A percentile compares a stretch with the other conserved stretches of the same genome.
Conservation (phyloP, 2,113 vertebrate species). For the Pholis gunnellus region DNA sequence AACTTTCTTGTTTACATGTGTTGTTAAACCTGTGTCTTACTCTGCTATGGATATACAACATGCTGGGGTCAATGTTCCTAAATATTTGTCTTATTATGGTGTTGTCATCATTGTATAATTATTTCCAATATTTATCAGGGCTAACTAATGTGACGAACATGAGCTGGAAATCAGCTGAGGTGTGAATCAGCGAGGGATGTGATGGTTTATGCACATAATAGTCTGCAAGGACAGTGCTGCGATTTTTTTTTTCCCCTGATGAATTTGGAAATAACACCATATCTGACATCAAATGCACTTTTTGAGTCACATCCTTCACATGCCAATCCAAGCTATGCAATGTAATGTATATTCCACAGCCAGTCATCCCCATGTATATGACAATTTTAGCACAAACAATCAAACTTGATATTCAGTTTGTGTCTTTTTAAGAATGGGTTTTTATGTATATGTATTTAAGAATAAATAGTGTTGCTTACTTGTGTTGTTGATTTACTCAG, state of each 20-base stretch:
- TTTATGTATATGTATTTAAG: slow-evolving; percentile 85
- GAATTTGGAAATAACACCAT: slow-evolving; percentile 60
- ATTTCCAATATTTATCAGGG: slow-evolving; percentile 60
- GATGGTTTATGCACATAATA: slow-evolving; percentile 13
- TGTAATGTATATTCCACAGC: slow-evolving; percentile 69
- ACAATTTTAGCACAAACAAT: slow-evolving; percentile 71
- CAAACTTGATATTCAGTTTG: slow-evolving; percentile 71
- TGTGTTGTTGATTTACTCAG: slow-evolving; percentile 41
- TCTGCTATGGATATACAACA: slow-evolving; percentile 61
- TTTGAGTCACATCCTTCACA: slow-evolving; percentile 66
- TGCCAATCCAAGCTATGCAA: slow-evolving; percentile 81
- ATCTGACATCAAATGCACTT: slow-evolving; percentile 74
- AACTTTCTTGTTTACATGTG: slow-evolving; percentile 58
- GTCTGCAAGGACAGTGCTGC: slow-evolving; percentile 26
- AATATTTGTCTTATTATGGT: slow-evolving; percentile 67
- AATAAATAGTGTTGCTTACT: slow-evolving; percentile 79
- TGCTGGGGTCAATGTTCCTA: slow-evolving; percentile 59
- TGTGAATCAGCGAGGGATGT: slow-evolving; percentile 29
- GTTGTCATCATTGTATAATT: slow-evolving; percentile 60
- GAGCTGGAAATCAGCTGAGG: slow-evolving; percentile 16
- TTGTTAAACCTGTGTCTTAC: slow-evolving; percentile 61
- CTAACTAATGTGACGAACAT: slow-evolving; percentile 31
- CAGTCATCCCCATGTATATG: slow-evolving; percentile 56
- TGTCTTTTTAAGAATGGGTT: slow-evolving; percentile 81
- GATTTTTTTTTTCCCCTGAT: slow-evolving; percentile 29